Percentiles rank a stretch among this genome's conserved stretches.
These are phyloP conservation scores for Alaudala cheleensis DNA, from an alignment of 2,113 vertebrate genomes.

Conservation along the genomic window DNA sequence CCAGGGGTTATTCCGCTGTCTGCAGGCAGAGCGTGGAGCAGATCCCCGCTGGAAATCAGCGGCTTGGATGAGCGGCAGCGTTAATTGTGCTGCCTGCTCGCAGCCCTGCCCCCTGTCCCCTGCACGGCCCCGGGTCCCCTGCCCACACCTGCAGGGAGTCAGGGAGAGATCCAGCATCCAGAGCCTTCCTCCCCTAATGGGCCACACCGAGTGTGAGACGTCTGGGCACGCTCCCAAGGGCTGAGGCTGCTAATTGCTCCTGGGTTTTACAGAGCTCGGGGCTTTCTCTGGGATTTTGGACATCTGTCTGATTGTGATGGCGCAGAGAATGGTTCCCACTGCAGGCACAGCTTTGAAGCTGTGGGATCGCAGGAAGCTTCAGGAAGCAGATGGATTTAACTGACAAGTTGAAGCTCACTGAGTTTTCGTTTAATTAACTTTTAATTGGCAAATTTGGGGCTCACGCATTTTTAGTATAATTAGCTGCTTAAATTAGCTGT, in stretches of 20 bases:
- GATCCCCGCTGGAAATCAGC: not conserved
- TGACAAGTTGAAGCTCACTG: conserved; percentile 47
- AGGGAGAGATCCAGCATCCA: not conserved
- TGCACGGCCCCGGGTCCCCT: not conserved
- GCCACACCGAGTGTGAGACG: not conserved
- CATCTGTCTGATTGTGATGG: not conserved
- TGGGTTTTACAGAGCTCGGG: not conserved
- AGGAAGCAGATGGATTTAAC: conserved; percentile 57
- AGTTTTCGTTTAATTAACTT: conserved; percentile 62
- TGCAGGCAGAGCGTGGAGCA: not conserved
- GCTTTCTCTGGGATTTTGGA: not conserved
- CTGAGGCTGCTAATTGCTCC: not conserved
- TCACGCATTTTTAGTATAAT: conserved; percentile 50
- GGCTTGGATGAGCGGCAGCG: fast-evolving
- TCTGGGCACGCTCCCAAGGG: not conserved
- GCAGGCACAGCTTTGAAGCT: conserved; percentile 20
- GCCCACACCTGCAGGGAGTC: fast-evolving
- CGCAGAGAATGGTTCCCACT: not conserved
- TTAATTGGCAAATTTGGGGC: conserved; percentile 56
- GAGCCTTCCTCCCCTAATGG: not conserved
- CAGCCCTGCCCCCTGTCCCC: not conserved
- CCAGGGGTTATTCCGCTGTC: fast-evolving
- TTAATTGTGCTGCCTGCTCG: not conserved
- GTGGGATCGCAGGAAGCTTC: conserved; percentile 38
- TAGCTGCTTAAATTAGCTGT: conserved; percentile 63